Conservation (phyloP, 2,797 vertebrate genomes). For the Lepus townsendii region DNA sequence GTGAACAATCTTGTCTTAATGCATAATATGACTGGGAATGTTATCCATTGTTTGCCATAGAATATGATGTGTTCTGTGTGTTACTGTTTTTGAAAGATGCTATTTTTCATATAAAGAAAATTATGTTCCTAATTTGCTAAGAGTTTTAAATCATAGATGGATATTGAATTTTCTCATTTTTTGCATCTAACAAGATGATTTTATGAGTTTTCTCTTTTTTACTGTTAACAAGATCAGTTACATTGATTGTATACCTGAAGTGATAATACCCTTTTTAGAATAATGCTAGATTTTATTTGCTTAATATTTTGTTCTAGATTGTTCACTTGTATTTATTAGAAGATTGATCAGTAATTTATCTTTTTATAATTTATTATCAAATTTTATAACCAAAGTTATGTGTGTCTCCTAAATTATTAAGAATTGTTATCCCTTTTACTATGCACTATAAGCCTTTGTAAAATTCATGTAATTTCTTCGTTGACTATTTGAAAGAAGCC, state of each 20-base stretch:
- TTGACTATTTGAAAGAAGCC: background rate
- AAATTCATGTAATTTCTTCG: background rate
- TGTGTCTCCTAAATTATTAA: background rate
- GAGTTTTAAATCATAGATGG: conserved; percentile 33
- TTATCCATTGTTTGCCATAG: background rate
- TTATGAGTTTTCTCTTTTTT: background rate
- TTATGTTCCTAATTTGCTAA: conserved; percentile 32
- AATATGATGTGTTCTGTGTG: background rate
- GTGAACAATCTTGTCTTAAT: background rate
- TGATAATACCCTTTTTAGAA: background rate
- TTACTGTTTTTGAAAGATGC: background rate
- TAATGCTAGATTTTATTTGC: background rate
- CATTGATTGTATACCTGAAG: background rate
- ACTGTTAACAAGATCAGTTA: background rate
- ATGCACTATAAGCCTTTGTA: background rate
- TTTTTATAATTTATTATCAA: background rate
- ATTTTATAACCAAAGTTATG: background rate
- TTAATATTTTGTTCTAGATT: background rate
- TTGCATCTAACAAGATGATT: background rate
- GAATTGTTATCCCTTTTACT: background rate
- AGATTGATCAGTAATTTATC: conserved; percentile 9
- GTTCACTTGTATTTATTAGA: background rate
- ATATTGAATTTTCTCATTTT: conserved; percentile 14
- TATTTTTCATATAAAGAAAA: conserved; percentile 36
- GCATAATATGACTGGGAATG: background rate